Evolutionary conservation across 2,888 invertebrate genomes (phyloP).

Genomic region (Nebria salina): DNA sequence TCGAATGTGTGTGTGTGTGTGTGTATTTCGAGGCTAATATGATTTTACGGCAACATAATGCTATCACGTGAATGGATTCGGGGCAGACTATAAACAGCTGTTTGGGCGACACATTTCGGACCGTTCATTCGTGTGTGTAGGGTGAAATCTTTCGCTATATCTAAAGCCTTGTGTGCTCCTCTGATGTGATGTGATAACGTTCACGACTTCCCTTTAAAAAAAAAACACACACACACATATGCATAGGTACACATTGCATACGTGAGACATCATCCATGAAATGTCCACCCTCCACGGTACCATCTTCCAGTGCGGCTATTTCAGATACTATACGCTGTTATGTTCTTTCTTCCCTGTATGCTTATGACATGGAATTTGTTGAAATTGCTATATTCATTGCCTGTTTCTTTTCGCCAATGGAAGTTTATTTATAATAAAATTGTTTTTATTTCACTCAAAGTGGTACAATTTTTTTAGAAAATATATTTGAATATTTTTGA

Average conservation of each 20-base stretch:
- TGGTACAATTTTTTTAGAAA: too few relatives aligned
- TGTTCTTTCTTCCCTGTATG: neutral
- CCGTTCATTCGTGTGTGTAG: constrained; percentile 18
- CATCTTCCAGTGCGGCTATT: neutral
- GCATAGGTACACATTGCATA: neutral
- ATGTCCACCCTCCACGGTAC: neutral
- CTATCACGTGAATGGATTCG: constrained; percentile 18
- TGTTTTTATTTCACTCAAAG: neutral
- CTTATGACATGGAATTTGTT: neutral
- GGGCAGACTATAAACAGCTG: constrained; percentile 27
- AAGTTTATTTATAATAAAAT: neutral
- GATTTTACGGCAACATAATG: constrained; percentile 28
- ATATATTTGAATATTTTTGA: too few relatives aligned
- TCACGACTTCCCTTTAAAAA: neutral
- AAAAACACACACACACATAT: neutral
- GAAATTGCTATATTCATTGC: constrained; percentile 1
- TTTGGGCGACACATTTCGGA: constrained; percentile 25
- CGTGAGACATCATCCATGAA: neutral
- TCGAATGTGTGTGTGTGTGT: neutral
- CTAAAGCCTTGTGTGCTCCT: neutral
- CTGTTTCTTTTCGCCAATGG: neutral
- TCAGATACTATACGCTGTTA: constrained; percentile 15
- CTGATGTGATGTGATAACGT: neutral
- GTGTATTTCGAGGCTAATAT: constrained; percentile 20
- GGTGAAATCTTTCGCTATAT: constrained; percentile 6